Base-by-base conservation (phyloP, 2,888 invertebrate genomes). In the Eurois occulta region DNA sequence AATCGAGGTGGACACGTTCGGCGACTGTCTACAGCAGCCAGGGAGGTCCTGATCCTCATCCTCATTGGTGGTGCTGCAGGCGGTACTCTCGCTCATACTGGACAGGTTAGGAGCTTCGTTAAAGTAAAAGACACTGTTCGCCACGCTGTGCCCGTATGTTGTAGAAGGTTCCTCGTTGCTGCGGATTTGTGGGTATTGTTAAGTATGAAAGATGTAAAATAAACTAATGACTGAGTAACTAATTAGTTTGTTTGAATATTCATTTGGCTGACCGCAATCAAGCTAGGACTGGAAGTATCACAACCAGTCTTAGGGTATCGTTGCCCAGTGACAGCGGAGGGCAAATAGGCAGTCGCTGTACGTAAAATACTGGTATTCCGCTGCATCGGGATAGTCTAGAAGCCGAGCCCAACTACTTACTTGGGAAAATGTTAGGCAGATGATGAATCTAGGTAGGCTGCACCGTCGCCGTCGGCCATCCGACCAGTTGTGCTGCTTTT, bases 51-150 rank as follows among this genome's bases (percentile, higher is more conserved):
- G 58, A 35, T 94, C 94, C 1, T 93, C 93, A 2, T 92, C 92
- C 24, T 89, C 91, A 3, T 88, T 84, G 32, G 84, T 88, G 82
- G 94, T 94, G 78, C 93, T 93, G 74, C 93, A 94, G 38, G 91
- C 94, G 3, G 93, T 93, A 84, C 93, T 94, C 80, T 93, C 94
- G 73, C 93, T 94, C 86, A 92, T 91, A 65, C 94, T 94, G 84
- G 41, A 89, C 32, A 85, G 83, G 77, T 73, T 77, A 79, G 77
- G 74, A 48, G 74, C 77, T 55, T 73, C 86, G 70, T 85, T 77
- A 75, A 75, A 48, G 73, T 87, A 82, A 87, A 87, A 82, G 32
- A 77, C 55, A 80, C 81, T 78, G 72, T 85, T 85, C 32, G 65
- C 69, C 58, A 70, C 66, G 62, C 13, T 38, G 70, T 78, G 41